Percentiles rank a stretch among this genome's conserved stretches.
Evolutionary conservation across 1,140 invertebrate species (phyloP).

Genomic region (Drosophila oshimai): DNA sequence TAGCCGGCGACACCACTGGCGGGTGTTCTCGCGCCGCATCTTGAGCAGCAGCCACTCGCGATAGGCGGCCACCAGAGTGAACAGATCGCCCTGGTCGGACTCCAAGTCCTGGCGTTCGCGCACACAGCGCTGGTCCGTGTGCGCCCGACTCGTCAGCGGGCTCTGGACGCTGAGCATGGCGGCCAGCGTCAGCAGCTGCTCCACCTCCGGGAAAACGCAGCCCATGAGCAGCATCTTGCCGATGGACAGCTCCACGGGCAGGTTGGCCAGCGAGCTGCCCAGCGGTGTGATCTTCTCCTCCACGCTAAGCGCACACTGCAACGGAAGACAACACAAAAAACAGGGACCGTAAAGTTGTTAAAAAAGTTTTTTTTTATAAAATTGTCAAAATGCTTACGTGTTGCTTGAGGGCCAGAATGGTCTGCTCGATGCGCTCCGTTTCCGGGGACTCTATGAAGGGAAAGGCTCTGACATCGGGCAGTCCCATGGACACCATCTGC

Average conservation of each 20-base stretch:
- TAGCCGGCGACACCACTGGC: conserved; percentile 93
- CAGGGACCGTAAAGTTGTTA: background rate
- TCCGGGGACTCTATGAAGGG: conserved; percentile 97
- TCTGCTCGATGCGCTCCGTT: conserved; percentile 92
- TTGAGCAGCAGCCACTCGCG: conserved; percentile 95
- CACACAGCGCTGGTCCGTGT: conserved; percentile 92
- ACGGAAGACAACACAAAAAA: no score
- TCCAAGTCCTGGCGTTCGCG: conserved; percentile 52
- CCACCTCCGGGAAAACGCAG: conserved; percentile 94
- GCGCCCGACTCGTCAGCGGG: conserved; percentile 95
- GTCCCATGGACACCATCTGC: conserved; percentile 97
- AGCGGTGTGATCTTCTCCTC: conserved; percentile 95
- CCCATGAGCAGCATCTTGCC: conserved; percentile 98
- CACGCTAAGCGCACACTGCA: conserved; percentile 88
- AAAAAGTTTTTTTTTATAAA: no score
- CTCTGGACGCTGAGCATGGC: conserved; percentile 96
- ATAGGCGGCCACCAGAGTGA: conserved; percentile 95
- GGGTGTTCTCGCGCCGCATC: conserved; percentile 82
- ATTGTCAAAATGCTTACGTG: conserved; percentile 85
- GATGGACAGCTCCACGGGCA: conserved; percentile 97
- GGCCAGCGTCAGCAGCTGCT: conserved; percentile 95
- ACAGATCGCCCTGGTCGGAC: conserved; percentile 93
- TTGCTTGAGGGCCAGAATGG: conserved; percentile 93
- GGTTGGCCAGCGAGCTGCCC: conserved; percentile 92
- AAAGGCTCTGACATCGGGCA: conserved; percentile 95